Conservation (phyloP, 2,797 vertebrate genomes). For the Distichodus sexfasciatus region DNA sequence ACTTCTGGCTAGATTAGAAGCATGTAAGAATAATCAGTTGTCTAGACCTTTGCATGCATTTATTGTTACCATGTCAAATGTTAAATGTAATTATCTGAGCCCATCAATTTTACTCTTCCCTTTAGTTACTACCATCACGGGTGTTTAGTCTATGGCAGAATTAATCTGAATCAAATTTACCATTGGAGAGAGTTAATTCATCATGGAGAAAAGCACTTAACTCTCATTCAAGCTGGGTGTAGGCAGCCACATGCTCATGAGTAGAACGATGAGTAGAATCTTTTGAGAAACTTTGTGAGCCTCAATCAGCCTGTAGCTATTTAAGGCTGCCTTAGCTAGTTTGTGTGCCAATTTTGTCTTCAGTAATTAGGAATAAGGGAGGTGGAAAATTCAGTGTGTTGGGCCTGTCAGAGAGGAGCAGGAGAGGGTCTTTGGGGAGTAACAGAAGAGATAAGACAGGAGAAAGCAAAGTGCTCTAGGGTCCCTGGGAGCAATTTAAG, state of each 20-base stretch:
- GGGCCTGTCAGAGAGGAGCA: slow-evolving; percentile 36
- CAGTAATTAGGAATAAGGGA: slow-evolving; percentile 43
- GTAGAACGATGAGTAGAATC: neutral
- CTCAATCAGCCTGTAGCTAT: slow-evolving; percentile 3
- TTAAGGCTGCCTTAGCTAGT: slow-evolving; percentile 4
- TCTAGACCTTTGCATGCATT: too few relatives aligned
- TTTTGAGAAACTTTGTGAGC: neutral
- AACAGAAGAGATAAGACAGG: slow-evolving; percentile 37
- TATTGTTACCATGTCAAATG: too few relatives aligned
- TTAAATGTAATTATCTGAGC: too few relatives aligned
- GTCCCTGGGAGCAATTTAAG: slow-evolving; percentile 47
- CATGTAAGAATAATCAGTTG: too few relatives aligned
- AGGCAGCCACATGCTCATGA: too few relatives aligned
- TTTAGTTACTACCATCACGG: neutral
- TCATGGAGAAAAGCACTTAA: neutral
- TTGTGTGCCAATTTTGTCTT: slow-evolving; percentile 40
- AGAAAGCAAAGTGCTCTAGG: slow-evolving; percentile 45
- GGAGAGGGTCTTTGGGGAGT: slow-evolving; percentile 44
- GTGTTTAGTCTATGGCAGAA: neutral
- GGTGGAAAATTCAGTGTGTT: slow-evolving; percentile 35
- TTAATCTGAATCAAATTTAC: neutral
- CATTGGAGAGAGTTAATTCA: neutral
- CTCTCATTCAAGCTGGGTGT: neutral
- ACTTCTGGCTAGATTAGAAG: too few relatives aligned
- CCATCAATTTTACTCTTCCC: neutral